Conservation (phyloP, 2,888 invertebrate species). For the Drosophila neotestacea region DNA sequence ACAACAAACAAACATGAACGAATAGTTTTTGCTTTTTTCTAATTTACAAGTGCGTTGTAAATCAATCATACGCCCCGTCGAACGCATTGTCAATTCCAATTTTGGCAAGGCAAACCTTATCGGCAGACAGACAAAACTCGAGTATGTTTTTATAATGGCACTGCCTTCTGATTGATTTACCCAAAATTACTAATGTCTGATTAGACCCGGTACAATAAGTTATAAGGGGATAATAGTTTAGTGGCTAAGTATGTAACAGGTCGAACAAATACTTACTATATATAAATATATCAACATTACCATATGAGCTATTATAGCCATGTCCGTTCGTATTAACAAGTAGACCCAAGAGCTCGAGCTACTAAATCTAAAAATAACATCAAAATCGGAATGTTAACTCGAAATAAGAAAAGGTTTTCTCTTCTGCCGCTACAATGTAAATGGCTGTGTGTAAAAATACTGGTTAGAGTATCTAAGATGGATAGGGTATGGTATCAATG, state of each 20-base stretch:
- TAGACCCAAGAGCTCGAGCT: too few species aligned
- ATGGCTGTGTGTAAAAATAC: background rate
- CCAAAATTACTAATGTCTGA: constrained; percentile 30
- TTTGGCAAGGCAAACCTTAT: constrained; percentile 31
- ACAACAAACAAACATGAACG: constrained; percentile 13
- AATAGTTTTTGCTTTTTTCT: constrained; percentile 24
- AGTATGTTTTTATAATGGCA: constrained; percentile 17
- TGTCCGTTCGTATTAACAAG: too few species aligned
- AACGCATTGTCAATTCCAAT: constrained; percentile 33
- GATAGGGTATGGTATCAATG: background rate
- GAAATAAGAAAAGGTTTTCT: too few species aligned
- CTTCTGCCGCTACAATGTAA: too few species aligned
- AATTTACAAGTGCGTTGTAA: constrained; percentile 60
- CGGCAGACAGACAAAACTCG: constrained; percentile 12
- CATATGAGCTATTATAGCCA: too few species aligned
- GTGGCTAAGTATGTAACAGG: too few species aligned
- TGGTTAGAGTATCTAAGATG: background rate
- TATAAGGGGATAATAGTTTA: background rate
- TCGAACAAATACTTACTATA: too few species aligned
- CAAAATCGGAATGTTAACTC: too few species aligned
- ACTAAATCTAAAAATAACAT: too few species aligned
- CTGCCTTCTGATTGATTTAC: constrained; percentile 37
- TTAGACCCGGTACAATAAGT: background rate
- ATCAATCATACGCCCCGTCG: constrained; percentile 64
- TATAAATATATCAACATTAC: too few species aligned